Evolutionary conservation across 2,797 vertebrate genomes (phyloP).

Genomic region (Melanotaenia parkinsoni): DNA sequence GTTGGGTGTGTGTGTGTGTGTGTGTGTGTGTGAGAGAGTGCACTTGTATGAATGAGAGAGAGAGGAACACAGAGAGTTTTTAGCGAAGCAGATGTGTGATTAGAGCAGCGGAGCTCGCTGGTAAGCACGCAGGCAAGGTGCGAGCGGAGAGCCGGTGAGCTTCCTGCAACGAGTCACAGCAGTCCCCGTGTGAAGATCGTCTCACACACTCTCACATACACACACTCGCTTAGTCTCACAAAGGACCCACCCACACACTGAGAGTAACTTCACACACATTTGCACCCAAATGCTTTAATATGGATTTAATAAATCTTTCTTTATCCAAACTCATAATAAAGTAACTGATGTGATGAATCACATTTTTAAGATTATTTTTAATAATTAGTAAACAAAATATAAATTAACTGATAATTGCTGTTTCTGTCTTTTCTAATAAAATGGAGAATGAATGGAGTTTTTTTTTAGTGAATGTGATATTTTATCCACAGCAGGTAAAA

Average conservation of each 20-base stretch:
- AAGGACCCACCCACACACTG: conserved; percentile 54
- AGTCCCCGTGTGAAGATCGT: conserved; percentile 66
- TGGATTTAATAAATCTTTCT: conserved; percentile 1
- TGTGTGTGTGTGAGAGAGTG: conserved; percentile 21
- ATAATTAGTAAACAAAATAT: conserved; percentile 58
- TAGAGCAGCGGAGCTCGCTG: conserved; percentile 61
- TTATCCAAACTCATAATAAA: conserved; percentile 22
- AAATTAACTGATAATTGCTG: conserved; percentile 69
- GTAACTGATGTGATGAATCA: conserved; percentile 45
- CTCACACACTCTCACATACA: conserved; percentile 60
- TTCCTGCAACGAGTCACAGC: conserved; percentile 84
- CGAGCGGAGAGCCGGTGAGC: conserved; percentile 85
- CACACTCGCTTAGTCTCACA: conserved; percentile 34
- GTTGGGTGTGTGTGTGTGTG: conserved; percentile 3
- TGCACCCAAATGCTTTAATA: conserved; percentile 19
- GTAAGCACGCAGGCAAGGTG: conserved; percentile 64
- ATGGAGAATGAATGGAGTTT: conserved; percentile 78
- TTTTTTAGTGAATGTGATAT: conserved; percentile 85
- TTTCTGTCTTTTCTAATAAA: background rate
- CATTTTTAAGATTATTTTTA: conserved; percentile 80
- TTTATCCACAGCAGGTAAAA: conserved; percentile 79
- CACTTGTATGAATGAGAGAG: conserved; percentile 12
- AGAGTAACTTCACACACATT: conserved; percentile 40
- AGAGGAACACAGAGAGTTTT: conserved; percentile 34
- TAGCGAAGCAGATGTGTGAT: conserved; percentile 58